Conservation (phyloP, 2,113 vertebrate genomes). For the Leucopsar rothschildi region DNA sequence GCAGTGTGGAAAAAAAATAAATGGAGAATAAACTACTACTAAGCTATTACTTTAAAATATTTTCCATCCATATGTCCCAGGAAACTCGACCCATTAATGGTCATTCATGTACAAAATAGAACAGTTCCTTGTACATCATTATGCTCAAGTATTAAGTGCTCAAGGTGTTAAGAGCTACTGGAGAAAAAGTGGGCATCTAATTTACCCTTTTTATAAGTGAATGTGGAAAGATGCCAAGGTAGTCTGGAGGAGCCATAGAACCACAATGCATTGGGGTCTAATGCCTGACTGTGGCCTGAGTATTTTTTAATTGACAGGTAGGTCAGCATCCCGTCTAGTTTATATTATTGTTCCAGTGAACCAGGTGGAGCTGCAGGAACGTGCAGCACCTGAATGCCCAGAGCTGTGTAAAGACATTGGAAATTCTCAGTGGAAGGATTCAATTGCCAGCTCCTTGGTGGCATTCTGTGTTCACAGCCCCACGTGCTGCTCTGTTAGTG, state of each 20-base stretch:
- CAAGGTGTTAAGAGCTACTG: not conserved
- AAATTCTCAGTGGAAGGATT: not conserved
- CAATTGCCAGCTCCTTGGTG: not conserved
- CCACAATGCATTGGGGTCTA: not conserved
- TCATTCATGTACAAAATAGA: not conserved
- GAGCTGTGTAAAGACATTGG: not conserved
- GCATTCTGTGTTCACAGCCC: not conserved
- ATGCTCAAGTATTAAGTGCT: not conserved
- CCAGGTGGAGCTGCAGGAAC: not conserved
- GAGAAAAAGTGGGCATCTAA: not conserved
- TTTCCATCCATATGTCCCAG: not conserved
- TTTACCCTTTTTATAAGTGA: not conserved
- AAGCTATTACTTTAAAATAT: not conserved
- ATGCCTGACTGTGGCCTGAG: not conserved
- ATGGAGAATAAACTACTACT: not conserved
- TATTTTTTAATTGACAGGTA: not conserved
- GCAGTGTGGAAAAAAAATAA: not conserved
- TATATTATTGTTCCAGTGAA: not conserved
- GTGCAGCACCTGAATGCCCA: not conserved
- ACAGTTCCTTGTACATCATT: not conserved
- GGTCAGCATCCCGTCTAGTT: not conserved
- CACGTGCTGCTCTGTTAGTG: rapidly evolving
- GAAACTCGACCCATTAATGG: not conserved
- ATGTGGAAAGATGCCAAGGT: not conserved
- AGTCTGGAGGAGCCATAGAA: not conserved